A percentile compares a stretch with the other conserved stretches of the same genome.
These are phyloP conservation scores for Acromyrmex heyeri DNA, from an alignment of 1,140 invertebrate species.

Conservation along the genomic window DNA sequence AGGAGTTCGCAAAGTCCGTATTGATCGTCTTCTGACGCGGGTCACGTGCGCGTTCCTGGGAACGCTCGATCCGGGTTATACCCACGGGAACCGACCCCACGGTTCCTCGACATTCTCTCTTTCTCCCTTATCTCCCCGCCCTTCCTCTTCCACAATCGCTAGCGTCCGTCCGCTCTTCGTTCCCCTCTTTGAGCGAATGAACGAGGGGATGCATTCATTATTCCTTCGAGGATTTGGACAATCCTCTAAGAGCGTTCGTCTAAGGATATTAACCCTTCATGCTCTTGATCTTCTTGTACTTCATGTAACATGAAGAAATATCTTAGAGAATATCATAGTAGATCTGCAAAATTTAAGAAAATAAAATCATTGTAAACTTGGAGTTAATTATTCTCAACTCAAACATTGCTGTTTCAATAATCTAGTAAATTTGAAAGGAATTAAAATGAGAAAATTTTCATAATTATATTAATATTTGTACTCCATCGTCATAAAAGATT, in stretches of 20 bases:
- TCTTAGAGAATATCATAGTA: not conserved
- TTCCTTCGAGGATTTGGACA: not conserved
- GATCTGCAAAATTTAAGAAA: not conserved
- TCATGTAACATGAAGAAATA: not conserved
- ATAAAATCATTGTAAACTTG: not conserved
- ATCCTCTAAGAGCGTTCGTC: constrained; percentile 33
- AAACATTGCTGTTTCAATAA: not conserved
- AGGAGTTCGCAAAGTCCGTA: constrained; percentile 81
- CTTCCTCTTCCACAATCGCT: not conserved
- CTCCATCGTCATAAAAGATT: not conserved
- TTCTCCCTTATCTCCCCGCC: constrained; percentile 35
- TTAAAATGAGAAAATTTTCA: not conserved
- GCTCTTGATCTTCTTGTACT: not conserved
- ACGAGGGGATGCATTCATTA: constrained; percentile 33
- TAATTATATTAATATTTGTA: not conserved
- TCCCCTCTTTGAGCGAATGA: constrained; percentile 69
- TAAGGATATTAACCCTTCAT: not conserved
- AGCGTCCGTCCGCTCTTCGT: constrained; percentile 34
- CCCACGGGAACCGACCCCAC: constrained; percentile 81
- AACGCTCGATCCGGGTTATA: constrained; percentile 80
- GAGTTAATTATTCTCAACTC: not conserved
- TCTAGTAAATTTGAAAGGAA: not conserved
- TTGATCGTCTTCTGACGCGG: constrained; percentile 81
- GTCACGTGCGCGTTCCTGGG: constrained; percentile 85
- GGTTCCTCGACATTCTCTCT: constrained; percentile 26